Evolutionary conservation across 2,888 invertebrate species (phyloP), one percentile per base, ranked within the genome.

Genomic region (Drosophila phalerata): DNA sequence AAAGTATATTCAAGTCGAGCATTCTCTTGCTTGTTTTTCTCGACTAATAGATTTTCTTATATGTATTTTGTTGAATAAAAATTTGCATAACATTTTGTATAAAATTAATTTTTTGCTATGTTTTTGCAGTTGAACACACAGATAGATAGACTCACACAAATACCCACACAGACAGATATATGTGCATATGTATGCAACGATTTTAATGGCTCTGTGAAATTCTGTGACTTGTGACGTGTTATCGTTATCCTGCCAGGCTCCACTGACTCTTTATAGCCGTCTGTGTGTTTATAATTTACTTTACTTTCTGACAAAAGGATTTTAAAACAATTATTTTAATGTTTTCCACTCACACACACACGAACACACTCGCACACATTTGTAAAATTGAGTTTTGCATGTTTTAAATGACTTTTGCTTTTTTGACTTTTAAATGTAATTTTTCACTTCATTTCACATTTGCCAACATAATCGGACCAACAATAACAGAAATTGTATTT

Each of bases 271-370:
- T 66, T 68, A 49, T 65, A 48, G 38, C 55, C 57, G 62, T 70
- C 61, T 74, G 67, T 76, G 72, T 78, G 69, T 75, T 79, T 79
- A 90, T 90, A 84, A 86, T 86, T 86, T 89, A 88, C 89, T 86
- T 86, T 89, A 78, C 88, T 89, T 85, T 82, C 79, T 82, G 89
- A 87, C 85, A 86, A 86, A 85, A 86, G 85, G 85, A 82, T 86
- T 86, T 85, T 86, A 89, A 89, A 86, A 85, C 85, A 86, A 86
- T 89, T 86, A 86, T 89, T 86, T 89, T 85, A 89, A 86, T 86
- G 89, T 85, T 85, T 87, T 85, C 67, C 28, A 56, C 83, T 72
- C 78, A 81, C 75, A 76, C 47, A 64, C 57, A 47, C 56, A 63
- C 32, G 40, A 25, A 40, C 22, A 48, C 52, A 32, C 51, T 52